Base-by-base conservation (phyloP, 2,113 vertebrate species). In the Trogon melanurus region DNA sequence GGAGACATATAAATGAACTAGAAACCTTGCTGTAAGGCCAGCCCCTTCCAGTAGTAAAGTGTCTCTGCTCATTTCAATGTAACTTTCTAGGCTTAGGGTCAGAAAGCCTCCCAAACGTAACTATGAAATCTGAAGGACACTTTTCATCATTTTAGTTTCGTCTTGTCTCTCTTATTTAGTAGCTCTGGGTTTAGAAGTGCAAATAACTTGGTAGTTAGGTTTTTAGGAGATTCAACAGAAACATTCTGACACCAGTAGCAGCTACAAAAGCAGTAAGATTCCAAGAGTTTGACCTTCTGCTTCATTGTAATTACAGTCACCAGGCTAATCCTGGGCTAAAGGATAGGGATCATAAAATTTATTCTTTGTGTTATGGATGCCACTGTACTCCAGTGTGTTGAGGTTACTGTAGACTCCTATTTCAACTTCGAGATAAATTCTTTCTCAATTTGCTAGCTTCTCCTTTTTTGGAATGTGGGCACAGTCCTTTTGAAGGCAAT, bases 21-120 rank as follows among this genome's bases (percentile, higher is more conserved):
- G 57, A 91, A 98, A 96, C 91, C 93, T 97, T 96, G 97, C 82
- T 87, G 96, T 97, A 96, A 97, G 96, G 97, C 97, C 97, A 98
- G 79, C 70, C 93, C 88, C 96, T 96, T 96, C 93, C 94, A 91
- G 22, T 51, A 94, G 85, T 85, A 87, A 97, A 97, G 91, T 95
- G 78, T 51, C 87, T 95, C 93, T 69, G 79, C 93, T 96, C 89
- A 95, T 97, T 97, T 96, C 93, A 93, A 82, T 90, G 78, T 56
- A 65, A 41, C 72, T 95, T 84, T 71, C 85, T 64, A 82, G 48
- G 65, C 85, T 95, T 79, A 83, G 61, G 62, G 62, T 92, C 72
- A 96, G 89, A 93, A 89, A 88, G 45, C 58, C 91, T 45, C 91
- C 61, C 67, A 95, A 87, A 95, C 67, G 13, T 47, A 80, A 47